phyloP scores from a whole-genome alignment of 2,888 invertebrate species.

The Torymus aiolomorphi region DNA sequence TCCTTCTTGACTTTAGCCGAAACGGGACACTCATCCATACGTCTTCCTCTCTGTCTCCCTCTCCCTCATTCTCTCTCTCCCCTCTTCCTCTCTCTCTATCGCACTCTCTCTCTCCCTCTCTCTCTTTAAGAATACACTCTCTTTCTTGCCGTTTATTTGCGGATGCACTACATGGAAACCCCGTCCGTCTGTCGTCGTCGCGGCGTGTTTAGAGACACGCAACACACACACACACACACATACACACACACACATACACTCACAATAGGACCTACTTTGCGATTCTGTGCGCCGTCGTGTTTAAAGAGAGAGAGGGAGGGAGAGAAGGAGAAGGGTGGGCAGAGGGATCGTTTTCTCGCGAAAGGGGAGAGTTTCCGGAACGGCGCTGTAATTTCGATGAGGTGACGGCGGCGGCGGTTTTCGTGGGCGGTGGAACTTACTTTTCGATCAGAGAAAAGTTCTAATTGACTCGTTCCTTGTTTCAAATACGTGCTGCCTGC shows the following conservation, averaged over 20 bases:
- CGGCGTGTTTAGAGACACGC: too few species aligned
- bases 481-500: too few species aligned
- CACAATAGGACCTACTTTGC: slow-evolving; percentile 33
- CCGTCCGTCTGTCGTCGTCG: too few species aligned
- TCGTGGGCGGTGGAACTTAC: too few species aligned
- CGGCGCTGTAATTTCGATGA: too few species aligned
- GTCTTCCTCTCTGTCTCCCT: neutral
- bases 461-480: too few species aligned
- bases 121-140: slow-evolving; percentile 17
- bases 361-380: too few species aligned
- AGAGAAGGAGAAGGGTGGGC: too few species aligned
- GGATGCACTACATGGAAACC: slow-evolving; percentile 11
- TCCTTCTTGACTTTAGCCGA: slow-evolving; percentile 22
- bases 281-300: neutral
- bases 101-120: neutral
- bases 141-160: slow-evolving; percentile 35
- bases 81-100: neutral
- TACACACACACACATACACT: neutral
- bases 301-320: too few species aligned
- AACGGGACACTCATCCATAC: slow-evolving; percentile 16
- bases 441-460: too few species aligned
- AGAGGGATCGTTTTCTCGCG: too few species aligned
- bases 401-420: too few species aligned
- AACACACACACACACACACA: neutral
- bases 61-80: neutral